A percentile compares a stretch with the other conserved stretches of the same genome.
phyloP scores from a whole-genome alignment of 1,140 invertebrate species.

The Cephus cinctus region DNA sequence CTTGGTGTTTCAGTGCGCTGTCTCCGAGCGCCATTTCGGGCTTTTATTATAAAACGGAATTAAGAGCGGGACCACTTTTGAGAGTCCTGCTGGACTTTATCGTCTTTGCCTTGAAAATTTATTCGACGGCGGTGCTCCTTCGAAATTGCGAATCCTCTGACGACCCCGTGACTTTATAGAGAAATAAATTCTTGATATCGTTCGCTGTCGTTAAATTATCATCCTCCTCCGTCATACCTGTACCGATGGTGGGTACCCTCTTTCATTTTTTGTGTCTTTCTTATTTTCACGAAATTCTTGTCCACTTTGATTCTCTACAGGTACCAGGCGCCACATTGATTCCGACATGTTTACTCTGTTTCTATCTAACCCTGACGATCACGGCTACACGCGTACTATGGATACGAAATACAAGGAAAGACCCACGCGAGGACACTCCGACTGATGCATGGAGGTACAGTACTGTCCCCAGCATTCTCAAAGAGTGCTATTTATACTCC shows the following conservation, averaged over 20 bases:
- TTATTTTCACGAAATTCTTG: too few relatives aligned
- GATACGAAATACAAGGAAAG: slow-evolving; percentile 27
- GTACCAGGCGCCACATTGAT: too few relatives aligned
- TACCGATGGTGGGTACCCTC: too few relatives aligned
- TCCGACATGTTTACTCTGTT: too few relatives aligned
- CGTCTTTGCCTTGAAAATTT: slow-evolving; percentile 22
- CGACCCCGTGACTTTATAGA: slow-evolving; percentile 27
- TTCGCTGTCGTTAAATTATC: too few relatives aligned
- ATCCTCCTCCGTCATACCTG: too few relatives aligned
- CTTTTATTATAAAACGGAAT: slow-evolving; percentile 24
- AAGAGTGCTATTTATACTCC: slow-evolving; percentile 48
- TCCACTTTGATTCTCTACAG: too few relatives aligned
- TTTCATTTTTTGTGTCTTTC: too few relatives aligned
- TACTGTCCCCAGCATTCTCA: slow-evolving; percentile 35
- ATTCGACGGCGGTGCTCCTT: slow-evolving; percentile 22
- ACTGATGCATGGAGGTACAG: too few relatives aligned
- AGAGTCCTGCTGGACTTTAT: slow-evolving; percentile 30
- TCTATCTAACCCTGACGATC: too few relatives aligned
- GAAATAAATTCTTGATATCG: slow-evolving; percentile 27
- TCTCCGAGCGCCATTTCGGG: slow-evolving; percentile 16
- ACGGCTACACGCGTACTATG: too few relatives aligned
- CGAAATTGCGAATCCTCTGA: slow-evolving; percentile 16
- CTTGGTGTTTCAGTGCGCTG: too few relatives aligned
- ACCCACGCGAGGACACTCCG: slow-evolving; percentile 12
- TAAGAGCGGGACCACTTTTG: slow-evolving; percentile 19